Evolutionary conservation across 2,113 vertebrate genomes (phyloP).

Genomic region (Martes martes): DNA sequence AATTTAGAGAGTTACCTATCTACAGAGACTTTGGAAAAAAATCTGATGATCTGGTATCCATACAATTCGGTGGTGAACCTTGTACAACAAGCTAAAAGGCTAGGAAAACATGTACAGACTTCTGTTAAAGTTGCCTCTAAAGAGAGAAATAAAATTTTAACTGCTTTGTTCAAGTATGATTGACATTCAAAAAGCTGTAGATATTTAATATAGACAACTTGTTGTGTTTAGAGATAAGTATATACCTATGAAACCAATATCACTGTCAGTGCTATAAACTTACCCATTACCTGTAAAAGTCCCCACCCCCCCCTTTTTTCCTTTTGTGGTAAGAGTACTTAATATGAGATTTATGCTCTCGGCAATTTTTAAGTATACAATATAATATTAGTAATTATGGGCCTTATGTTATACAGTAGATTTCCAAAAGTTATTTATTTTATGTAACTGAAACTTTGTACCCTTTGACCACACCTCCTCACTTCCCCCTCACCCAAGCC

Average conservation of each 20-base stretch:
- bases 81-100: slow-evolving; percentile 16
- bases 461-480: background rate
- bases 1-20: slow-evolving; percentile 38
- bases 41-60: background rate
- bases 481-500: background rate
- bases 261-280: background rate
- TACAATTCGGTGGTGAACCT: background rate
- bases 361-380: background rate
- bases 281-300: background rate
- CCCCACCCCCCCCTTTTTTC: background rate
- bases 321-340: background rate
- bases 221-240: background rate
- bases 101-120: background rate
- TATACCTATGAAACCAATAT: background rate
- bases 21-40: background rate
- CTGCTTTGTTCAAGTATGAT: background rate
- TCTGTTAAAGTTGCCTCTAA: slow-evolving; percentile 32
- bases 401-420: background rate
- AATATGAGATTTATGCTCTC: background rate
- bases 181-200: background rate
- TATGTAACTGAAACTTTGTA: background rate
- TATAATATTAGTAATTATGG: background rate
- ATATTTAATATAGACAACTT: background rate
- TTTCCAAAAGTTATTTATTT: background rate
- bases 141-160: background rate